Base-by-base conservation (phyloP, 2,888 invertebrate species). In the Thereva nobilitata region DNA sequence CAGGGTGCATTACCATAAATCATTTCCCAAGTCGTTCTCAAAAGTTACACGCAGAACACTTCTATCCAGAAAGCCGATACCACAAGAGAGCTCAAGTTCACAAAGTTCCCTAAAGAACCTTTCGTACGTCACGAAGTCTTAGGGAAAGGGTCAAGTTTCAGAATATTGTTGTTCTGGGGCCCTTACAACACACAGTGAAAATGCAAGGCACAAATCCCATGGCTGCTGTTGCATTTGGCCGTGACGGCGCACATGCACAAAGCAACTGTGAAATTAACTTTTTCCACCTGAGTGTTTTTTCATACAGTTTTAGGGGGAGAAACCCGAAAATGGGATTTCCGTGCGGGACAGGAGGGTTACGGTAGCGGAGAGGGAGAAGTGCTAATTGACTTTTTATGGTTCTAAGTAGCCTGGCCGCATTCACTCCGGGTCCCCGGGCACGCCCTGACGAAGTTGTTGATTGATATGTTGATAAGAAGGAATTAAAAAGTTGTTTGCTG, bases 341-440 rank as follows among this genome's bases (percentile, higher is more conserved):
- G 23, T 23, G 10, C 5, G 40, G 40, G 40, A 23, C 50, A 38
- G 50, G 50, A n/a, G 40, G 40, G 40, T 41, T 9, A 4, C 40
- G 49, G 47, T 8, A 47, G 50, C 10, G 41, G 23, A 23, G 23
- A 23, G 23, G 23, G 23, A 23, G 23, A 61, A 34, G 61, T 61
- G 61, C 61, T 61, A 61, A 61, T 61, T 61, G 61, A 61, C 61
- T 61, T 61, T 59, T 61, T 61, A 61, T 61, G 61, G 38, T 45
- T 23, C 23, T 50, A 61, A 61, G 61, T 50, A 50, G 50, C 40
- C 40, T 41, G 23, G 34, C 23, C 23, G 23, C 23, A 50, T 50
- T 61, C 50, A 40, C 50, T n/a, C n/a, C 61, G 38, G 61, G 9
- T 41, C 38, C 23, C 23, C n/a, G n/a, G 50, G 40, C 49, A 49